phyloP scores from a whole-genome alignment of 2,113 vertebrate genomes.

The Platysternon megacephalum region DNA sequence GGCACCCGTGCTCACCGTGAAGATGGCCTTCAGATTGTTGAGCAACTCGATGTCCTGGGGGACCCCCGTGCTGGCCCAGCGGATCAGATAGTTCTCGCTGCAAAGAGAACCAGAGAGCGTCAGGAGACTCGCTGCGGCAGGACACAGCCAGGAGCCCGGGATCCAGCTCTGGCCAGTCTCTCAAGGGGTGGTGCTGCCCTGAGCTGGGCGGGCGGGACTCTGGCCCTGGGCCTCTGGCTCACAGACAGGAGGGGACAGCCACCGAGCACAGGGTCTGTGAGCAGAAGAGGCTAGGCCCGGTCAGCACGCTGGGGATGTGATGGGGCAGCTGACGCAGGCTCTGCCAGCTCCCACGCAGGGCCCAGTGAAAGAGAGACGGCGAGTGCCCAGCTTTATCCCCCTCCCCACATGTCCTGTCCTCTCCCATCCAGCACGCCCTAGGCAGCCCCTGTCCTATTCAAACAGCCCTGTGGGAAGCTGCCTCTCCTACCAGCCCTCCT shows the following conservation, averaged over 20 bases:
- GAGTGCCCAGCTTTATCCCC: not conserved
- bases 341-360: not conserved
- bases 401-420: not conserved
- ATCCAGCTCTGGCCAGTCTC: not conserved
- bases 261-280: not conserved
- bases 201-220: too few species aligned
- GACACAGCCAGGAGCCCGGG: not conserved
- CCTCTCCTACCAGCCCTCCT: too few species aligned
- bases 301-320: not conserved
- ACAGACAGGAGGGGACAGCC: not conserved
- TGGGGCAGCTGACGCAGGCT: not conserved
- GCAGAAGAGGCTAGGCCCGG: not conserved
- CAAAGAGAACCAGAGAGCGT: accelerated
- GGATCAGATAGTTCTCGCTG: conserved; percentile 73
- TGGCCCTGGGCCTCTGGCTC: too few species aligned
- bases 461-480: too few species aligned
- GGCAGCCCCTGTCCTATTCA: not conserved
- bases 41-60: conserved; percentile 72
- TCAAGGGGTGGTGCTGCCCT: not conserved
- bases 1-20: conserved; percentile 49
- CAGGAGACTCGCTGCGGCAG: not conserved
- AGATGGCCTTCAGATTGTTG: conserved; percentile 66
- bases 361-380: not conserved
- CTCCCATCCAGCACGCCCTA: not conserved
- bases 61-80: conserved; percentile 68